Evolutionary conservation across 2,113 vertebrate species (phyloP), one percentile per base, ranked within the genome.

Genomic region (Nannospalax galili): DNA sequence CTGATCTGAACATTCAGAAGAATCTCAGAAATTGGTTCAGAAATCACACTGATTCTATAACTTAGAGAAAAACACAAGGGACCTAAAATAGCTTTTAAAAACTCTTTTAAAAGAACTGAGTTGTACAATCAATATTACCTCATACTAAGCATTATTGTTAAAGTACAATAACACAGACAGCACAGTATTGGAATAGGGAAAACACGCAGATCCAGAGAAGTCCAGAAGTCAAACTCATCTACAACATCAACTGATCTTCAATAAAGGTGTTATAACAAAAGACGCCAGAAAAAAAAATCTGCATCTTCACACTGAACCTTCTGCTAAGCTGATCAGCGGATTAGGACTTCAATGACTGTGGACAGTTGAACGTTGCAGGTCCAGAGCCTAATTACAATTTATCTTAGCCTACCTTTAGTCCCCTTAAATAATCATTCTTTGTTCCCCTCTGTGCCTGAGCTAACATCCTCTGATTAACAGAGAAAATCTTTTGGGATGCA

Each of bases 1-100:
- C 8, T 52, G 26, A 80, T 45, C 11, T 64, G 42, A 79, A 78
- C 7, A 45, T 28, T 30, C 64, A 58, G 37, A 14, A 67, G 32
- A 70, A 48, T 17, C 4, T 70, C 65, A 87, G 22, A 90, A 89
- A 35, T 35, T 32, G 12, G 6, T 58, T 88, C 15, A 64, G 84
- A 91, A 84, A 75, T 91, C 78, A 89, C 75, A 7, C 16, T 65
- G 48, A 80, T 88, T 84, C 30, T 91, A 80, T 78, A 65, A 65
- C 12, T 7, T 74, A 17, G 35, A 60, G 42, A n/a, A 81, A 93
- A 88, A 64, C 32, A 67, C 20, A 72, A 24, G 64, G 3, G 16
- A 28, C 22, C 17, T 88, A 52, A 32, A 78, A 74, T 62, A 82
- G 15, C 9, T 80, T 91, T 80, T 91, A 52, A 22, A 2, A 35